Percentiles rank a stretch among this genome's conserved stretches.
Evolutionary conservation across 2,797 vertebrate species (phyloP).

Genomic region (Xenops minutus): DNA sequence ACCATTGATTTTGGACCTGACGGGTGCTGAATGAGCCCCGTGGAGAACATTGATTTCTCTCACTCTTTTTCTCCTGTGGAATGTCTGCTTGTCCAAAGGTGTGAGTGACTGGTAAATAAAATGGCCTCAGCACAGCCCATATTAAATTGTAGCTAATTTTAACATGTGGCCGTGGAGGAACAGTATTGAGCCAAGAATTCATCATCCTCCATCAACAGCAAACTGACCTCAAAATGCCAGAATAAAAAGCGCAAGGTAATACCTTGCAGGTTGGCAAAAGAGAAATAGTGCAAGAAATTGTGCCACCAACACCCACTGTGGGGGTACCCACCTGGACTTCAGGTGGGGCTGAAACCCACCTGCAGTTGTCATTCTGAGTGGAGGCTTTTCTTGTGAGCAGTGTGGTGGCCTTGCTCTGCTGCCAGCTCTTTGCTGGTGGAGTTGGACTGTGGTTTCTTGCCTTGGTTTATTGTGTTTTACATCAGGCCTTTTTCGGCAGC

Average conservation of each 20-base stretch:
- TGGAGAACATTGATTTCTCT: conserved; percentile 14
- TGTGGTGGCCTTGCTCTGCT: neutral
- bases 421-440: neutral
- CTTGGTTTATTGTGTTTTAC: neutral
- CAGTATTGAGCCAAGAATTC: neutral
- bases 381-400: neutral
- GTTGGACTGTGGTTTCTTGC: neutral
- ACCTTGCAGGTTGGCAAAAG: rapidly evolving
- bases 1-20: neutral
- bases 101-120: conserved; percentile 3
- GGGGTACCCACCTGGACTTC: neutral
- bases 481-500: neutral
- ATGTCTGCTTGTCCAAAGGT: neutral
- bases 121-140: neutral
- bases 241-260: rapidly evolving
- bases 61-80: neutral
- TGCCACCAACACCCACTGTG: rapidly evolving
- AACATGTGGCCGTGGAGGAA: neutral
- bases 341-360: neutral
- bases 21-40: conserved; percentile 23
- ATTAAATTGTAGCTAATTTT: neutral
- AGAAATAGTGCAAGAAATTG: rapidly evolving
- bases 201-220: neutral
- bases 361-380: too few species aligned
- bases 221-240: neutral